Percentiles rank a stretch among this genome's conserved stretches.
Evolutionary conservation across 2,797 vertebrate species (phyloP).

Genomic region (Hemibagrus guttatus): DNA sequence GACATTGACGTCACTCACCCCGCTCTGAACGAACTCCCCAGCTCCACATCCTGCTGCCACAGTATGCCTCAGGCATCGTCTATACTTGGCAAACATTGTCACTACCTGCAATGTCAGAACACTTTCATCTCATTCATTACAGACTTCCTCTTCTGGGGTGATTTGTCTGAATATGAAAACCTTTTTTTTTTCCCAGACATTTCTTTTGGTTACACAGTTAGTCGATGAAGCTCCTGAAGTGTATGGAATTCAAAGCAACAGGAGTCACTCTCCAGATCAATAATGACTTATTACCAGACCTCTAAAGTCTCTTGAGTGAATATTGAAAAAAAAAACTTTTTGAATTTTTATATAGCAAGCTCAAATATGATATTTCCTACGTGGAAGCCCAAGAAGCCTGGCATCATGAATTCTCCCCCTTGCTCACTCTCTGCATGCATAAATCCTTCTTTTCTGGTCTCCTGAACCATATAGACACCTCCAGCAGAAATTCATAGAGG

Average conservation of each 20-base stretch:
- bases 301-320: constrained; percentile 40
- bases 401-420: background rate
- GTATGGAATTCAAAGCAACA: constrained; percentile 41
- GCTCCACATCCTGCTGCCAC: constrained; percentile 49
- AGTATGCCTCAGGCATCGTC: constrained; percentile 52
- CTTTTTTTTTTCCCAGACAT: constrained; percentile 10
- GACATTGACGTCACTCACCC: constrained; percentile 51
- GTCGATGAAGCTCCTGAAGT: constrained; percentile 34
- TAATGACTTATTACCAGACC: constrained; percentile 42
- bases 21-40: constrained; percentile 39
- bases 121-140: constrained; percentile 51
- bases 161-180: constrained; percentile 41
- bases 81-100: constrained; percentile 60
- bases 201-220: constrained; percentile 33
- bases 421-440: constrained; percentile 5
- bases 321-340: background rate
- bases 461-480: constrained; percentile 14
- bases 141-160: constrained; percentile 40
- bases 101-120: constrained; percentile 54
- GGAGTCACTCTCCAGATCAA: constrained; percentile 47
- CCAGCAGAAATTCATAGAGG: constrained; percentile 10
- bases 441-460: constrained; percentile 38
- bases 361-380: constrained; percentile 35
- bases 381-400: background rate
- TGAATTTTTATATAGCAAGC: constrained; percentile 24